Evolutionary conservation across 1,140 invertebrate species (phyloP), one percentile per base, ranked within the genome.

Genomic region (Trichogramma pretiosum): DNA sequence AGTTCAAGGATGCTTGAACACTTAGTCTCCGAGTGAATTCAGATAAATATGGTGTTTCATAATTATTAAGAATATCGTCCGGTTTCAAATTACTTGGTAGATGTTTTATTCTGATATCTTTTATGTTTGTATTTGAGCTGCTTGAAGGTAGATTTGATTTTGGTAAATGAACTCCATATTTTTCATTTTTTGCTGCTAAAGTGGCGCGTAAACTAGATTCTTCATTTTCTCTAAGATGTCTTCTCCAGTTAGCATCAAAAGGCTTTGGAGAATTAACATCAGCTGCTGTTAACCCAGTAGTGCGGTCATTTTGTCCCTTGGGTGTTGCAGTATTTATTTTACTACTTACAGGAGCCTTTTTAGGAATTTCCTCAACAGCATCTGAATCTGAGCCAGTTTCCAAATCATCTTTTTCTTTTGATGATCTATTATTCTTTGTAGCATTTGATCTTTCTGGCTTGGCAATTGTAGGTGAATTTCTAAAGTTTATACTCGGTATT

Each of bases 21-120:
- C 80, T 79, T 19, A 83, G 61, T 47, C 76, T 72, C 36, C 75
- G 64, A 3, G 80, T 81, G 50, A 83, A 83, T 55, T 78, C 81
- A 51, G 78, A 81, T 54, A 83, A 64, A 59, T 77, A 83, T 32
- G 81, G 81, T 51, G 78, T 80, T 59, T 82, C 77, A 43, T 61
- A 70, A 45, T 60, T 65, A 10, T 60, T 50, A 48, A 70, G 52
- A 47, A 65, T 23, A 49, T 72, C 67, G 43, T 43, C 49, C n/a
- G 48, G 19, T n/a, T n/a, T n/a, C n/a, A n/a, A n/a, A n/a, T n/a
- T n/a, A n/a, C n/a, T n/a, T n/a, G n/a, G n/a, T n/a, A n/a, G n/a
- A n/a, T 53, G 64, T 32, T 52, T 44, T 38, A 46, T 4, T 13
- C 43, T 54, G 23, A 22, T 28, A 26, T 21, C 9, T 44, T 44